These are phyloP conservation scores for Archips xylosteana DNA, from an alignment of 2,888 invertebrate genomes.

Conservation along the genomic window DNA sequence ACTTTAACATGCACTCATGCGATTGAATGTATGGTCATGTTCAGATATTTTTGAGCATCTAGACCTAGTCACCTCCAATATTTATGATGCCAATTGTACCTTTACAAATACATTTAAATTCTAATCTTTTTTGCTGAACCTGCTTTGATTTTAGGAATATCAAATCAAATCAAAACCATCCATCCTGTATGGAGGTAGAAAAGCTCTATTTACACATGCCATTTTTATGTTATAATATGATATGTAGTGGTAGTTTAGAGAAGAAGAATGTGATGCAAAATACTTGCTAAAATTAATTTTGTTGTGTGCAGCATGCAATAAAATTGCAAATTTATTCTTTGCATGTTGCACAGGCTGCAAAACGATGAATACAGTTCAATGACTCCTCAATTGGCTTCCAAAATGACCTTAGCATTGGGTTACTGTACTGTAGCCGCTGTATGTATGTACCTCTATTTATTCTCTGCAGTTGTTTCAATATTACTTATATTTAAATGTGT, in stretches of 20 bases:
- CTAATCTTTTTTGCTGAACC: background rate
- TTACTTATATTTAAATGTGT: background rate
- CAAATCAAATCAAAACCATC: too few relatives aligned
- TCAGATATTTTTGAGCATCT: too few relatives aligned
- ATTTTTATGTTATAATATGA: too few relatives aligned
- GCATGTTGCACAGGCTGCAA: constrained; percentile 8
- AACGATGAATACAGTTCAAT: constrained; percentile 14
- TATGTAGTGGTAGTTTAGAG: too few relatives aligned
- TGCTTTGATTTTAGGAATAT: background rate
- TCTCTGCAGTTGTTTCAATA: background rate
- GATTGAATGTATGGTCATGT: too few relatives aligned
- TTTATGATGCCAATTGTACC: too few relatives aligned
- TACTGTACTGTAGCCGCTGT: background rate
- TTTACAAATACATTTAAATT: background rate
- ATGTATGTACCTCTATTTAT: background rate
- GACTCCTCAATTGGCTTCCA: constrained; percentile 30
- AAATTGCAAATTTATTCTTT: constrained; percentile 5
- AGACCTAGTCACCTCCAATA: too few relatives aligned
- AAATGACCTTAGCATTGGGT: constrained; percentile 24
- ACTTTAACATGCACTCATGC: too few relatives aligned
- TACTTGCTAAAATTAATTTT: too few relatives aligned
- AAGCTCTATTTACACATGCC: too few relatives aligned
- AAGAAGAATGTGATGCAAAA: too few relatives aligned
- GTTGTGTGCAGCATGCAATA: background rate
- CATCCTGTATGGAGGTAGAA: background rate